phyloP scores from a whole-genome alignment of 2,113 vertebrate genomes.

The Catagonus wagneri region DNA sequence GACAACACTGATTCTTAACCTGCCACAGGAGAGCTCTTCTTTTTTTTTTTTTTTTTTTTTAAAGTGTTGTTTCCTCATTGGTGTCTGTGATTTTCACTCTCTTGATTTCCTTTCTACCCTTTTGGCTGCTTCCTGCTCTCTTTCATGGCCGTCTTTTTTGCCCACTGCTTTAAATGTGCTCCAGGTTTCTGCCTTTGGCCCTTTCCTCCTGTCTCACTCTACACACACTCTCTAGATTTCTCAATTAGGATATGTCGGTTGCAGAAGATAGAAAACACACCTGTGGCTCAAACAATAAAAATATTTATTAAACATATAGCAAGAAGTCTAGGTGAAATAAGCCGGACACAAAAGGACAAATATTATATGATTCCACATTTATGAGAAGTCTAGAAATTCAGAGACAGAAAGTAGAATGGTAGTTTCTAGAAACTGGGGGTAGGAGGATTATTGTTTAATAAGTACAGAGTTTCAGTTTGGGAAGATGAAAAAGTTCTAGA shows the following conservation, averaged over 20 bases:
- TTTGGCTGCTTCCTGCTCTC: neutral
- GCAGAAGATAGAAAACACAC: conserved; percentile 1
- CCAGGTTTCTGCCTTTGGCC: neutral
- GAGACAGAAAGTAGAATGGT: neutral
- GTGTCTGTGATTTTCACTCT: neutral
- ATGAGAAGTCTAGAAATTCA: neutral
- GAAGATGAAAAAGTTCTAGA: neutral
- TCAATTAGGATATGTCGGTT: neutral
- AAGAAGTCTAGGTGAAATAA: conserved; percentile 12
- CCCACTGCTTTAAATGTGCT: neutral
- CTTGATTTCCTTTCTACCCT: neutral
- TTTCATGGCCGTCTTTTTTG: neutral
- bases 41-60: too few species aligned
- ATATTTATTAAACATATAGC: conserved; percentile 6
- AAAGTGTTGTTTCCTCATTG: neutral
- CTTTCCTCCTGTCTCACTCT: neutral
- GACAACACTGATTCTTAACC: too few species aligned
- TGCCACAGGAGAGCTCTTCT: too few species aligned
- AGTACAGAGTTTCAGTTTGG: neutral
- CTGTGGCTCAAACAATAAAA: neutral
- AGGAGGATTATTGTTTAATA: neutral
- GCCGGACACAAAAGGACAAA: neutral
- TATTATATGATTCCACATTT: neutral
- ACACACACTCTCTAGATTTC: neutral
- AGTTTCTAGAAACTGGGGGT: neutral